Percentiles rank a stretch among this genome's conserved stretches.
These are phyloP conservation scores for Emesis furor DNA, from an alignment of 2,888 invertebrate genomes.

Conservation along the genomic window DNA sequence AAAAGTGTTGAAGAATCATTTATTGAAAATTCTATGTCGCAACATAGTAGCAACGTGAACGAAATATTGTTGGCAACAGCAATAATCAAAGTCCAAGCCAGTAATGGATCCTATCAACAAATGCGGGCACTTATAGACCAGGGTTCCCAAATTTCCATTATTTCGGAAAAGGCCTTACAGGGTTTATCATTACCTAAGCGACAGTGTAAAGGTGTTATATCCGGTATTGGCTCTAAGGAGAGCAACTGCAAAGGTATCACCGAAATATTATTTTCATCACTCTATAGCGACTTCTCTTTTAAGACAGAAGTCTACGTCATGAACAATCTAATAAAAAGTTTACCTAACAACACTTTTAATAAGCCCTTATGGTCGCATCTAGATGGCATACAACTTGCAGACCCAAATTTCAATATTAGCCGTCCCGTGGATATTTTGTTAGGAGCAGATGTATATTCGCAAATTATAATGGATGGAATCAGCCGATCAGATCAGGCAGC, in stretches of 20 bases:
- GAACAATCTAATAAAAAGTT: slow-evolving; percentile 32
- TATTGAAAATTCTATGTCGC: not conserved
- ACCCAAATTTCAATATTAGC: slow-evolving; percentile 59
- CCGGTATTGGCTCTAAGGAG: slow-evolving; percentile 16
- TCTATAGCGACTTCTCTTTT: slow-evolving; percentile 28
- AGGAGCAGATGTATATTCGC: slow-evolving; percentile 60
- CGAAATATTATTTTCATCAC: not conserved
- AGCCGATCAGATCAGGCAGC: slow-evolving; percentile 3
- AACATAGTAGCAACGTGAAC: not conserved
- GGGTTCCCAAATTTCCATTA: not conserved
- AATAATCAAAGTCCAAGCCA: too few relatives aligned
- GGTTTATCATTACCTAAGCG: not conserved
- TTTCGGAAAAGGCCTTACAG: not conserved
- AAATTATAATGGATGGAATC: slow-evolving; percentile 31
- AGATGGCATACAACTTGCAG: slow-evolving; percentile 53
- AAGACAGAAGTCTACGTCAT: slow-evolving; percentile 26
- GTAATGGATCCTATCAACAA: too few relatives aligned
- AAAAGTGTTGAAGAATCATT: not conserved
- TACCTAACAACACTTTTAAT: slow-evolving; percentile 28
- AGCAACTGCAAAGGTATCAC: slow-evolving; percentile 21
- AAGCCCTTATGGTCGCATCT: slow-evolving; percentile 59
- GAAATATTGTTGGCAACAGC: too few relatives aligned
- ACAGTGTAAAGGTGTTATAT: slow-evolving; percentile 5
- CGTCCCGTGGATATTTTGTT: slow-evolving; percentile 45
- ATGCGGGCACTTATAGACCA: not conserved